Percentiles rank a stretch among this genome's conserved stretches.
These are phyloP conservation scores for Odontamblyopus lacepedii DNA, from an alignment of 2,797 vertebrate genomes.

Conservation along the genomic window DNA sequence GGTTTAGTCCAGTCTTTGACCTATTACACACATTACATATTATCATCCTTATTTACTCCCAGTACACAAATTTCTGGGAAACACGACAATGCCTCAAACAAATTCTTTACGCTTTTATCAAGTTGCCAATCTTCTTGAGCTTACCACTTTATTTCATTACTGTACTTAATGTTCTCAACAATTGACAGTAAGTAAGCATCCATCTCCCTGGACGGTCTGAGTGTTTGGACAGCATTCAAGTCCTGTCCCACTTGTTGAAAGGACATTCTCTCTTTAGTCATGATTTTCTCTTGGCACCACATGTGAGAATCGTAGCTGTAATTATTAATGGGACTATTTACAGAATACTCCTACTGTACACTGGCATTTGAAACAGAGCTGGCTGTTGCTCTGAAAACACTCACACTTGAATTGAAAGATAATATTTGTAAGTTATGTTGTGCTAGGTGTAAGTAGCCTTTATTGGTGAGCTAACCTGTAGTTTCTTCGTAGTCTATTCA, in stretches of 20 bases:
- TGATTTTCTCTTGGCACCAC: slow-evolving; percentile 7
- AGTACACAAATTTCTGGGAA: no score
- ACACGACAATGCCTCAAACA: no score
- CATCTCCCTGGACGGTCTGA: background rate
- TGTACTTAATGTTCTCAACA: slow-evolving; percentile 1
- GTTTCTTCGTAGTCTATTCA: background rate
- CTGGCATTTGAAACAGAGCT: slow-evolving; percentile 27
- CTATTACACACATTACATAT: no score
- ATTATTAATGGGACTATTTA: slow-evolving; percentile 33
- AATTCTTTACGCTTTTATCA: no score
- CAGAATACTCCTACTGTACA: slow-evolving; percentile 14
- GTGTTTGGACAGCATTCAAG: slow-evolving; percentile 18
- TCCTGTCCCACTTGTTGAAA: slow-evolving; percentile 9
- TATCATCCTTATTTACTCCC: no score
- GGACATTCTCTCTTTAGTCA: slow-evolving; percentile 23
- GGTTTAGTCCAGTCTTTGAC: no score
- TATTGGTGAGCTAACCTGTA: background rate
- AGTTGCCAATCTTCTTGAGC: no score
- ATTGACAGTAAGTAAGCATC: slow-evolving; percentile 13
- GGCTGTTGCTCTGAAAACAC: slow-evolving; percentile 10
- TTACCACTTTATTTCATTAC: no score
- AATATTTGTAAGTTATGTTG: background rate
- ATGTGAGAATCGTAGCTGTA: slow-evolving; percentile 20
- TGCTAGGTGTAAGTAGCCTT: background rate
- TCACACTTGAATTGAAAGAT: background rate